Evolutionary conservation across 1,140 invertebrate species (phyloP).

Genomic region (Drosophila lini): DNA sequence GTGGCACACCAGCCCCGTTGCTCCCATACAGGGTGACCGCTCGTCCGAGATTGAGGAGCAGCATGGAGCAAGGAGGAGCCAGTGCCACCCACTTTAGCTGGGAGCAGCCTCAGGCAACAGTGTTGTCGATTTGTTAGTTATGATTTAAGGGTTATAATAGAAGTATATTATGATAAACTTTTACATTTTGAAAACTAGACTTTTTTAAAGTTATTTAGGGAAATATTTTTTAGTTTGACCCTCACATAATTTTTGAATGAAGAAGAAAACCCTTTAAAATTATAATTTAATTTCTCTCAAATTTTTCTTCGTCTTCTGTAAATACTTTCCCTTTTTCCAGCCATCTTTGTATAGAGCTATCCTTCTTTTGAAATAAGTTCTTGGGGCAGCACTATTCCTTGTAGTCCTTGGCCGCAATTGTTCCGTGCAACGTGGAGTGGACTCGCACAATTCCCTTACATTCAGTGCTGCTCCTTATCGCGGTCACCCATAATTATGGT

Average conservation of each 20-base stretch:
- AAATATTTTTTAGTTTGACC: neutral
- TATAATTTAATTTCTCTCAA: neutral
- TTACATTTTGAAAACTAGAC: accelerated
- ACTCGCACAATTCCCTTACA: slow-evolving; percentile 40
- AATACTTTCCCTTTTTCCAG: neutral
- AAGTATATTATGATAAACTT: neutral
- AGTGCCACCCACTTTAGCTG: slow-evolving; percentile 13
- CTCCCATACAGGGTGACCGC: slow-evolving; percentile 54
- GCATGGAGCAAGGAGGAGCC: neutral
- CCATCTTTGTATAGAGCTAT: neutral
- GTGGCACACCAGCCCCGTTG: slow-evolving; percentile 44
- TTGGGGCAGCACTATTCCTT: slow-evolving; percentile 3
- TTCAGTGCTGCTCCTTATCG: slow-evolving; percentile 42
- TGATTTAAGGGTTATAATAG: neutral
- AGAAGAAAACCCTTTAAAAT: neutral
- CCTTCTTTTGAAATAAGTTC: neutral
- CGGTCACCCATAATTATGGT: slow-evolving; percentile 59
- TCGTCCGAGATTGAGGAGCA: slow-evolving; percentile 13
- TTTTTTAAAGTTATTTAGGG: neutral
- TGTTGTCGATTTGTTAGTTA: neutral
- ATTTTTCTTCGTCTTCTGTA: neutral
- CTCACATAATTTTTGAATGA: neutral
- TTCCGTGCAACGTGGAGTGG: slow-evolving; percentile 44
- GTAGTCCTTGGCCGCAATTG: slow-evolving; percentile 74
- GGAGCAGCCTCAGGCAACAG: neutral